phyloP scores from a whole-genome alignment of 2,797 vertebrate genomes.

The Paguma larvata region DNA sequence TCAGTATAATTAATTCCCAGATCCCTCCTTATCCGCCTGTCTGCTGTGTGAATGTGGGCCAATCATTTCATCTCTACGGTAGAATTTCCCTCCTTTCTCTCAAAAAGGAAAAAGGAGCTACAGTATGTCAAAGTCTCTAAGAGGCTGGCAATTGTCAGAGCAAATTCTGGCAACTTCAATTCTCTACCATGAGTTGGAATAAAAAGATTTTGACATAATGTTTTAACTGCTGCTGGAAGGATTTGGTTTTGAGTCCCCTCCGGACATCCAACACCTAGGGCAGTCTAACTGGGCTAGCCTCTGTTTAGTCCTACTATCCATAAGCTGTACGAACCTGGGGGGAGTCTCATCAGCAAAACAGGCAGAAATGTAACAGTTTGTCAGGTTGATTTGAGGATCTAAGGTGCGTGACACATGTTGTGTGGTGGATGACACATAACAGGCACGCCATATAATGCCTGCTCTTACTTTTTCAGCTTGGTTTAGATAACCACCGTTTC shows the following conservation, averaged over 20 bases:
- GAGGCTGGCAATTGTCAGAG: constrained; percentile 29
- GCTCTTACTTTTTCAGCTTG: not conserved
- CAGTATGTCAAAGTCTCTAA: not conserved
- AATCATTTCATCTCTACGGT: not conserved
- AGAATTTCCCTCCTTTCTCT: constrained; percentile 53
- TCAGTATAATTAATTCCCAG: constrained; percentile 49
- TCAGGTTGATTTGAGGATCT: not conserved
- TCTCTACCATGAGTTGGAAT: not conserved
- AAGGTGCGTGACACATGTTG: not conserved
- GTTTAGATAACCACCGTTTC: not conserved
- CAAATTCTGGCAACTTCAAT: constrained; percentile 46
- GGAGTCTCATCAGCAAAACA: not conserved
- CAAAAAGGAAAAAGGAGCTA: constrained; percentile 50
- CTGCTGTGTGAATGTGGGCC: constrained; percentile 50
- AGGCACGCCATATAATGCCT: too few species aligned
- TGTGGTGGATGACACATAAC: too few species aligned
- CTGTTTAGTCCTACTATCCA: not conserved
- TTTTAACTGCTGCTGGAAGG: not conserved
- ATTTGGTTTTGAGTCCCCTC: not conserved
- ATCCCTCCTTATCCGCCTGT: constrained; percentile 56
- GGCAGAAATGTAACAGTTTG: not conserved
- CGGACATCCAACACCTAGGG: not conserved
- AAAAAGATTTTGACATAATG: not conserved
- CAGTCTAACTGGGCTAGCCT: not conserved
- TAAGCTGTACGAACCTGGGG: not conserved